These are phyloP conservation scores for Mustelus asterias DNA, from an alignment of 2,113 vertebrate genomes.

Conservation along the genomic window DNA sequence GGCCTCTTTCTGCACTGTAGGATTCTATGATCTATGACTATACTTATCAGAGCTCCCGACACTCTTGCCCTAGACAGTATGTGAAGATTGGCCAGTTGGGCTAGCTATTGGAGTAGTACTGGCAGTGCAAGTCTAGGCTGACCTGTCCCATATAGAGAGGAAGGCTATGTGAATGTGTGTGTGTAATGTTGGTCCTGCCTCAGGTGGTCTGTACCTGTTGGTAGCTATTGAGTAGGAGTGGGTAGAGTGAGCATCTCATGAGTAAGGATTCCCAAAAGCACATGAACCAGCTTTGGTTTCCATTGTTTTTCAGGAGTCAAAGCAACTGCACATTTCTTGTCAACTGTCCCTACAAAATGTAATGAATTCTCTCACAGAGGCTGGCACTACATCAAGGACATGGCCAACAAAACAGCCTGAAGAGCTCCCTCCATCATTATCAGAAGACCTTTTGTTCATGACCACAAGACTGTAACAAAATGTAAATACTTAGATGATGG, in stretches of 20 bases:
- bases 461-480: constrained; percentile 19
- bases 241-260: neutral
- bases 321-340: constrained; percentile 67
- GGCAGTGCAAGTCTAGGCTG: neutral
- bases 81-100: neutral
- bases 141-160: neutral
- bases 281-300: constrained; percentile 18
- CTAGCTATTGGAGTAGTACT: neutral
- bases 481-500: constrained; percentile 30
- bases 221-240: neutral
- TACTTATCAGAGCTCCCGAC: neutral
- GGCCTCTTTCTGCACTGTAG: too few species aligned
- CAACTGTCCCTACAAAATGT: constrained; percentile 68
- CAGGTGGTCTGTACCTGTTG: neutral
- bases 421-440: neutral
- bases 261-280: neutral
- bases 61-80: neutral
- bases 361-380: constrained; percentile 65
- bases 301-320: constrained; percentile 65
- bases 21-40: too few species aligned
- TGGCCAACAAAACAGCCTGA: constrained; percentile 58
- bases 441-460: neutral
- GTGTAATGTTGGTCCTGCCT: too few species aligned
- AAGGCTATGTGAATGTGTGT: neutral
- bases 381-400: constrained; percentile 71